phyloP scores from a whole-genome alignment of 2,113 vertebrate species.

The Ranitomeya imitator region DNA sequence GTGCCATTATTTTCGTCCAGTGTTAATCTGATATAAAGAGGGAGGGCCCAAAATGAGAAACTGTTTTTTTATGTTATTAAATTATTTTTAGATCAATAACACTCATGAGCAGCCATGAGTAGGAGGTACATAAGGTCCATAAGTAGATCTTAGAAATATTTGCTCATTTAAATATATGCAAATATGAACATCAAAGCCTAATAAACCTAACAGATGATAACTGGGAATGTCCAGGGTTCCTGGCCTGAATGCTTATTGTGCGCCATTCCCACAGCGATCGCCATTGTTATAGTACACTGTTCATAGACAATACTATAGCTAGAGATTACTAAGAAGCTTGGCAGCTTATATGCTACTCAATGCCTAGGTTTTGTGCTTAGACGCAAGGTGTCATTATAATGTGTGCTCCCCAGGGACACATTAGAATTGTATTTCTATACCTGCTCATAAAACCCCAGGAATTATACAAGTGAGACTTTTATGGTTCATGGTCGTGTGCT shows the following conservation, averaged over 20 bases:
- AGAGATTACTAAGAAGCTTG: neutral
- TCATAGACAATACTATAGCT: neutral
- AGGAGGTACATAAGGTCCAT: neutral
- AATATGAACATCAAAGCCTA: neutral
- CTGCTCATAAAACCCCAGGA: constrained; percentile 44
- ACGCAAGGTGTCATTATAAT: neutral
- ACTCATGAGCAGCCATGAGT: neutral
- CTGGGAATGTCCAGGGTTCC: neutral
- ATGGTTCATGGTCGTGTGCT: constrained; percentile 38
- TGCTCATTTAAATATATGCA: neutral
- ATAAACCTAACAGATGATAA: neutral
- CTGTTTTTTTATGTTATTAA: neutral
- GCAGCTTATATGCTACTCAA: neutral
- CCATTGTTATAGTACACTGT: neutral
- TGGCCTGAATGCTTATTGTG: neutral
- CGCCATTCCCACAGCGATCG: neutral
- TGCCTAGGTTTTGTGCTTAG: neutral
- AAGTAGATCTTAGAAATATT: neutral
- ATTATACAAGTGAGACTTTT: constrained; percentile 56
- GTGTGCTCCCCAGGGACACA: neutral
- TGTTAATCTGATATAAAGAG: too few relatives aligned
- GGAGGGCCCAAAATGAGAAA: too few relatives aligned
- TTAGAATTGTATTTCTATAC: constrained; percentile 33
- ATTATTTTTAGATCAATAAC: neutral
- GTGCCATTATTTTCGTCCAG: too few relatives aligned